Percentiles rank a stretch among this genome's conserved stretches.
Evolutionary conservation across 2,797 vertebrate species (phyloP).

Genomic region (Morus bassanus): DNA sequence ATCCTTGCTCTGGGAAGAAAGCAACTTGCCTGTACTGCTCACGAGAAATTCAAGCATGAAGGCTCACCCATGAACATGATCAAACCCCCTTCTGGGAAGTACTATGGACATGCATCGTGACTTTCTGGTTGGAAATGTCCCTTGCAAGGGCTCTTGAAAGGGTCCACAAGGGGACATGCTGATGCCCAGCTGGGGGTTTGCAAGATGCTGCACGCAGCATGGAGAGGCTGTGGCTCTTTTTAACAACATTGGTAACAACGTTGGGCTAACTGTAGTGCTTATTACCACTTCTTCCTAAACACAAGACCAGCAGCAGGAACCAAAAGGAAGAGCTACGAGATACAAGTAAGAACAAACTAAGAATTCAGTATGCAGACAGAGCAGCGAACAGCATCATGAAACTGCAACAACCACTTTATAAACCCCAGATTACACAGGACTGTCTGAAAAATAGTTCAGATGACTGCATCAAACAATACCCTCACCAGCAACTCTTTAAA

Average conservation of each 20-base stretch:
- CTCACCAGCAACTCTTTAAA: not conserved
- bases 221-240: not conserved
- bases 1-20: not conserved
- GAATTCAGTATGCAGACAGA: not conserved
- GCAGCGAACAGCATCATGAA: not conserved
- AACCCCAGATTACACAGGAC: not conserved
- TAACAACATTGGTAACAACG: not conserved
- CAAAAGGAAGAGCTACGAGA: not conserved
- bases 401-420: not conserved
- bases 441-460: not conserved
- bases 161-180: not conserved
- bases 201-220: rapidly evolving
- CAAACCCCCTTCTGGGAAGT: not conserved
- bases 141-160: not conserved
- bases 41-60: not conserved
- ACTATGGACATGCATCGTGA: not conserved
- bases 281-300: not conserved
- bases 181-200: not conserved
- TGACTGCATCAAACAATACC: not conserved
- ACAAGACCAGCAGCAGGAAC: not conserved
- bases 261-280: not conserved
- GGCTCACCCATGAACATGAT: not conserved
- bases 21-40: not conserved
- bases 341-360: not conserved
- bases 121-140: not conserved